Base-by-base conservation (phyloP, 2,888 invertebrate genomes). In the Mechanitis messenoides region DNA sequence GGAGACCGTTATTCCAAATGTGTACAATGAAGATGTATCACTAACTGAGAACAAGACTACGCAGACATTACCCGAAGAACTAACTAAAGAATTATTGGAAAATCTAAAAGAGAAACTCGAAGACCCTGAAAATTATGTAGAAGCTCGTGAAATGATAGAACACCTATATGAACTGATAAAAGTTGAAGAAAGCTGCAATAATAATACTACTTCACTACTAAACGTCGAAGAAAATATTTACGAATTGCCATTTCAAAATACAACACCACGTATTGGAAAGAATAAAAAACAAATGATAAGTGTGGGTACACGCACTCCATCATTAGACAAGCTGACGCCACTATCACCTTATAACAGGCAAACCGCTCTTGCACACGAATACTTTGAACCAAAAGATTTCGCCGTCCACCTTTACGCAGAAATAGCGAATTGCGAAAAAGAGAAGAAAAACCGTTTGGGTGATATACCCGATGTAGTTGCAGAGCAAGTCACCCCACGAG, bases 61-160 rank as follows among this genome's bases (percentile, higher is more conserved):
- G 1, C 93, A 94, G 76, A 95, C 95, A 0, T 83, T 95, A 57
- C 95, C 95, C 0, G 94, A 94, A 76, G 94, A 95, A 77, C 76
- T 95, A 55, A 94, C 95, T 0, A 92, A 93, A 70, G 95, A 95
- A 72, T 90, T 95, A 57, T 82, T 95, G 63, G 93, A 92, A 69
- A 92, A 92, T 67, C 83, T 95, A 20, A 91, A 93, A 61, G 92
- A 93, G 69, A 92, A 93, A 72, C 78, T 95, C 6, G 93, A 94
- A 71, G 93, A 93, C 75, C 95, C 95, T 0, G 92, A 93, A 60
- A 93, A 94, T 62, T 94, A 94, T 70, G 92, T 93, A 59, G 93
- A 95, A 75, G 95, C 95, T 2, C 89, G 94, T 47, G 94, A 94
- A 79, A 93, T 94, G 89, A 95, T 95, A 64, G 94, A 95, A 74